Conservation (phyloP, 2,797 vertebrate species). For the Urophycis tenuis region DNA sequence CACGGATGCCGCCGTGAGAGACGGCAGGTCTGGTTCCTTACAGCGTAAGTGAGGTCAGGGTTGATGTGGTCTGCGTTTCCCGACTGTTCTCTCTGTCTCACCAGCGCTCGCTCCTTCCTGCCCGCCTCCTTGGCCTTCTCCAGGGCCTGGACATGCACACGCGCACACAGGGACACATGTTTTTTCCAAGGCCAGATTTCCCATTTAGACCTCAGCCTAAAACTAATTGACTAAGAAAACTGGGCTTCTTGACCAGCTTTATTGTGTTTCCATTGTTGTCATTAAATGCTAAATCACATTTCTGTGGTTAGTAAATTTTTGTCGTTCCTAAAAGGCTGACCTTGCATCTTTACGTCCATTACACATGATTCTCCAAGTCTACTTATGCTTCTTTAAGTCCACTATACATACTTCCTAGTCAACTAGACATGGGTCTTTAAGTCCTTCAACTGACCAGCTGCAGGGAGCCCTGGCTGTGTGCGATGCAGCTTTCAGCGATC, state of each 20-base stretch:
- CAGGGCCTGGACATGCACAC: slow-evolving; percentile 74
- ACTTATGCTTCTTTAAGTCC: too few species aligned
- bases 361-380: neutral
- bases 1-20: neutral
- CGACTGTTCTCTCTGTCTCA: slow-evolving; percentile 85
- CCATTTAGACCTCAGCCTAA: neutral
- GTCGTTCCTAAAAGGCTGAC: neutral
- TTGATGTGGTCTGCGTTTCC: slow-evolving; percentile 80
- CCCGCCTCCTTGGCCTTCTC: slow-evolving; percentile 97
- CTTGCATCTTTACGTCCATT: neutral
- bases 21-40: slow-evolving; percentile 61
- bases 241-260: neutral
- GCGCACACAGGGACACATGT: slow-evolving; percentile 1
- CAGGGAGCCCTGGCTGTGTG: slow-evolving; percentile 79
- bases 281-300: neutral
- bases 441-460: slow-evolving; percentile 75
- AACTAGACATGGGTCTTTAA: too few species aligned
- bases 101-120: slow-evolving; percentile 84
- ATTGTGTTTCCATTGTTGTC: neutral
- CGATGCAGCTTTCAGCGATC: slow-evolving; percentile 93
- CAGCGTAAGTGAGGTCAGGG: slow-evolving; percentile 90
- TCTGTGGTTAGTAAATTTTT: neutral
- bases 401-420: too few species aligned
- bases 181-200: neutral
- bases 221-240: slow-evolving; percentile 53